These are phyloP conservation scores for Clamator glandarius DNA, from an alignment of 2,797 vertebrate genomes.

Conservation along the genomic window DNA sequence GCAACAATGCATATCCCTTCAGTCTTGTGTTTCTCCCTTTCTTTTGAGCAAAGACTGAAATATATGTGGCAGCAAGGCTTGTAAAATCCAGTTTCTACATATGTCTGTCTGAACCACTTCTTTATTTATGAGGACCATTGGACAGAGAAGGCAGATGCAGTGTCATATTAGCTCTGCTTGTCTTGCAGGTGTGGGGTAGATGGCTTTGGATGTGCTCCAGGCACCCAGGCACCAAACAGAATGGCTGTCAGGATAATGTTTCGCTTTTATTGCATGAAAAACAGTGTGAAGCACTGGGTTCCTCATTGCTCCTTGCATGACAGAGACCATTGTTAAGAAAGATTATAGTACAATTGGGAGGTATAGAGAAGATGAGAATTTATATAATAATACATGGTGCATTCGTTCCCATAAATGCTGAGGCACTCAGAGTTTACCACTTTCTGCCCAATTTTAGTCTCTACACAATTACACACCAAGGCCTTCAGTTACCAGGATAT, in stretches of 20 bases:
- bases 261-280: constrained; percentile 1
- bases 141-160: background rate
- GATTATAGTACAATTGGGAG: constrained; percentile 31
- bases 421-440: background rate
- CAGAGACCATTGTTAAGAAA: constrained; percentile 27
- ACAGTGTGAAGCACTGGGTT: background rate
- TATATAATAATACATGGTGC: constrained; percentile 28
- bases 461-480: background rate
- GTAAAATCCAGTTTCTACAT: background rate
- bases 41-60: background rate
- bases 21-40: background rate
- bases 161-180: background rate
- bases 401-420: constrained; percentile 27
- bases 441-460: background rate
- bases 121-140: background rate
- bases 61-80: background rate
- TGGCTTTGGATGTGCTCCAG: constrained; percentile 18
- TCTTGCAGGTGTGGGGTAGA: background rate
- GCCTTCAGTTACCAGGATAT: background rate
- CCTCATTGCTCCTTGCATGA: background rate
- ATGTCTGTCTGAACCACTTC: background rate
- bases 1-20: constrained; percentile 10
- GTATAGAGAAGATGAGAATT: constrained; percentile 23
- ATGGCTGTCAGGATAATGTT: background rate
- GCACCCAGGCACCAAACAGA: background rate